Conservation (phyloP, 2,888 invertebrate genomes). For the Ochropleura plecta region DNA sequence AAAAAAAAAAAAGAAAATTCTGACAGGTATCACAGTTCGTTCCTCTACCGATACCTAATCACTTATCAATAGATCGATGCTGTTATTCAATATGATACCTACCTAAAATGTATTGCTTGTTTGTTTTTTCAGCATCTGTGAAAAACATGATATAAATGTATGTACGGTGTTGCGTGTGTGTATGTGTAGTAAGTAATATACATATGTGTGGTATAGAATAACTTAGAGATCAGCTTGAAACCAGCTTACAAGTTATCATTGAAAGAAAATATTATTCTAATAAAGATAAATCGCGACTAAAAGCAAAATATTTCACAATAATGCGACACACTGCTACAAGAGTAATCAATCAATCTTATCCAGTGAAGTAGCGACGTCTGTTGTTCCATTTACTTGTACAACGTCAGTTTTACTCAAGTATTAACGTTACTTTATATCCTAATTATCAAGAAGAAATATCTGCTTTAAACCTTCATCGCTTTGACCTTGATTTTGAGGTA, state of each 20-base stretch:
- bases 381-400: slow-evolving; percentile 17
- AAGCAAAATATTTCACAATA: slow-evolving; percentile 40
- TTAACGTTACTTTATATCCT: not conserved
- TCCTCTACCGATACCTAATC: not conserved
- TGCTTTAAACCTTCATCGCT: slow-evolving; percentile 39
- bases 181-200: no score
- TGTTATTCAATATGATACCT: not conserved
- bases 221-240: not conserved
- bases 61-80: not conserved
- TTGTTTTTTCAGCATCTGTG: not conserved
- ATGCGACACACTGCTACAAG: not conserved
- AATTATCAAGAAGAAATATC: slow-evolving; percentile 21
- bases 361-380: slow-evolving; percentile 8
- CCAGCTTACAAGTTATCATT: not conserved
- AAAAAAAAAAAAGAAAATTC: not conserved
- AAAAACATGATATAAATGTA: not conserved
- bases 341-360: slow-evolving; percentile 41
- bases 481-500: slow-evolving; percentile 55
- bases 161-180: no score
- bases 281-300: not conserved
- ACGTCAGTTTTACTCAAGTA: not conserved
- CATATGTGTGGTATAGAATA: not conserved
- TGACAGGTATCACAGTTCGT: not conserved
- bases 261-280: not conserved
- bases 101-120: not conserved